Evolutionary conservation across 1,140 invertebrate species (phyloP).

Genomic region (Ephestia elutella): DNA sequence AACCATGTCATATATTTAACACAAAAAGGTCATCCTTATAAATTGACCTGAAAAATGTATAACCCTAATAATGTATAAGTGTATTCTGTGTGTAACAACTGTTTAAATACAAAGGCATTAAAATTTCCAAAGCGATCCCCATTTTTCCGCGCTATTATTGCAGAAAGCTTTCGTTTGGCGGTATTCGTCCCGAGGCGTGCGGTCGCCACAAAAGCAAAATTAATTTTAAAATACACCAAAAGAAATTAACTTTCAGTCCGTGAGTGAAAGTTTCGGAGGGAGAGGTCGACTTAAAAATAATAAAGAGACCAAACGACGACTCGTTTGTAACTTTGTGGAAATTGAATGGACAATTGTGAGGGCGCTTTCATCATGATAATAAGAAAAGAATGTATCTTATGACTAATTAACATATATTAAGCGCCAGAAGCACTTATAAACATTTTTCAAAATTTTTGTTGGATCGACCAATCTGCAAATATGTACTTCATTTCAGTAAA

Average conservation of each 20-base stretch:
- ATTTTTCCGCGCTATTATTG: constrained; percentile 48
- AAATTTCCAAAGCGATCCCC: constrained; percentile 27
- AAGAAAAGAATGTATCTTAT: not conserved
- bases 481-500: no score
- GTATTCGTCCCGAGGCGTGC: constrained; percentile 57
- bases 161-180: constrained; percentile 50
- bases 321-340: not conserved
- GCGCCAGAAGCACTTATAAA: no score
- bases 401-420: not conserved
- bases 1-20: no score
- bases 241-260: constrained; percentile 68
- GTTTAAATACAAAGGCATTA: constrained; percentile 13
- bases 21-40: not conserved
- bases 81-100: no score
- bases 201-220: constrained; percentile 68
- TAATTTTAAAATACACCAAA: constrained; percentile 73
- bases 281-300: constrained; percentile 66
- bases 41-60: not conserved
- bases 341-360: not conserved
- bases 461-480: no score
- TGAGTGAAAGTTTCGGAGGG: constrained; percentile 63
- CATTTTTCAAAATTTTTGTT: no score
- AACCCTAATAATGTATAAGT: not conserved
- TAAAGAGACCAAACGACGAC: constrained; percentile 42
- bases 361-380: not conserved